phyloP scores from a whole-genome alignment of 2,113 vertebrate species.

The Cebidichthys violaceus region DNA sequence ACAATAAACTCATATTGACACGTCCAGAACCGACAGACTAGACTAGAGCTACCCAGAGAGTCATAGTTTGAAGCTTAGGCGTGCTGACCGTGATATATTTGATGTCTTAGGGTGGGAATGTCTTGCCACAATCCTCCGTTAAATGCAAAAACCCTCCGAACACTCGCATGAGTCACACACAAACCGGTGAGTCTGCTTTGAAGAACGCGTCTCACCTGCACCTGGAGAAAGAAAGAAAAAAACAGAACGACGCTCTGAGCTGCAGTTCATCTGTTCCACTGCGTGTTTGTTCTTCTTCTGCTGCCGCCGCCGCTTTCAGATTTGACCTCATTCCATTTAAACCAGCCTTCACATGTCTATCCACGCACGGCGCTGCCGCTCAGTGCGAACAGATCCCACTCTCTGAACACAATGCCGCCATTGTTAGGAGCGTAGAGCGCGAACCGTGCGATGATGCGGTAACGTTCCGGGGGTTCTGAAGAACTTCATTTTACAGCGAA shows the following conservation, averaged over 20 bases:
- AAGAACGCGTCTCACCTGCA: background rate
- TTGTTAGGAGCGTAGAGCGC: background rate
- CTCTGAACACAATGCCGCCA: constrained; percentile 9
- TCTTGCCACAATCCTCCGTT: too few species aligned
- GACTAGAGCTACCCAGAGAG: too few species aligned
- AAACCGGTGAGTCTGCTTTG: background rate
- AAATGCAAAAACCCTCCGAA: background rate
- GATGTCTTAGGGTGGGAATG: too few species aligned
- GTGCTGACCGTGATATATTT: too few species aligned
- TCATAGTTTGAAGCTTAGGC: too few species aligned
- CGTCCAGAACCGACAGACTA: too few species aligned
- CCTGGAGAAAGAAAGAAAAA: background rate
- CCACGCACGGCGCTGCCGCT: constrained; percentile 35
- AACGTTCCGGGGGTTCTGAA: too few species aligned
- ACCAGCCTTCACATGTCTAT: constrained; percentile 37
- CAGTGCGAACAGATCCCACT: constrained; percentile 52
- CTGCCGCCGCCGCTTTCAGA: too few species aligned
- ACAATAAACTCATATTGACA: too few species aligned
- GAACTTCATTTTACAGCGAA: too few species aligned
- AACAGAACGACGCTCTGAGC: background rate
- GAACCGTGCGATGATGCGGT: background rate
- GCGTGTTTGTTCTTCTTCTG: too few species aligned
- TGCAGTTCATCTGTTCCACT: background rate
- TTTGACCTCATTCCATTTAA: constrained; percentile 50
- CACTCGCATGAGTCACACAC: background rate